These are phyloP conservation scores for Caenorhabditis sp. DNA, from an alignment of 2,888 invertebrate genomes.

Conservation along the genomic window DNA sequence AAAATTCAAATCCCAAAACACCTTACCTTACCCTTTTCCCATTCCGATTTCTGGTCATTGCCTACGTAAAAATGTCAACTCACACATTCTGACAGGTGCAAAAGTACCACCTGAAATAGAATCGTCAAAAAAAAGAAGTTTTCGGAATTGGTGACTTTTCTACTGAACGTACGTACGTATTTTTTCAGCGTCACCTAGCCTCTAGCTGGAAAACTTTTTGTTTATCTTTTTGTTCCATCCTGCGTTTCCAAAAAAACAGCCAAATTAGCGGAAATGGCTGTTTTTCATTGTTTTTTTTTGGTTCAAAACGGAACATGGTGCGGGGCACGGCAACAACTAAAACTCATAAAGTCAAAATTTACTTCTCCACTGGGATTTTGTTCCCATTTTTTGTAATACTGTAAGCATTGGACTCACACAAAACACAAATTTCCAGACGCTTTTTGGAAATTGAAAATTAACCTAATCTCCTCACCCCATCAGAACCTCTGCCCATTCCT, in stretches of 20 bases:
- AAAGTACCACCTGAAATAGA: background rate
- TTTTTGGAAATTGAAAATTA: background rate
- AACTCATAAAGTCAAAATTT: background rate
- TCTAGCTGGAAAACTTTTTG: too few species aligned
- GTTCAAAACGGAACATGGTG: background rate
- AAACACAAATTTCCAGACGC: background rate
- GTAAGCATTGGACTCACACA: background rate
- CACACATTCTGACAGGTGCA: background rate
- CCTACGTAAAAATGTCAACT: background rate
- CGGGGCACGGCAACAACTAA: too few species aligned
- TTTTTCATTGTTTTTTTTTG: background rate
- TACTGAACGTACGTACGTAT: too few species aligned
- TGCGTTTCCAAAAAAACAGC: too few species aligned
- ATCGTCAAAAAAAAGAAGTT: too few species aligned
- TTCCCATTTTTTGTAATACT: background rate
- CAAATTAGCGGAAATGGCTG: too few species aligned
- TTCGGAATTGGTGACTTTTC: too few species aligned
- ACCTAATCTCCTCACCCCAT: background rate
- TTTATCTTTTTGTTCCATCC: too few species aligned
- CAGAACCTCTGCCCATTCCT: background rate
- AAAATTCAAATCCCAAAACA: too few species aligned
- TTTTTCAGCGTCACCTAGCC: too few species aligned
- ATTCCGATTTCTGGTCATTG: background rate
- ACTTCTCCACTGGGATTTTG: background rate
- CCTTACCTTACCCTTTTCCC: background rate